Evolutionary conservation across 2,797 vertebrate species (phyloP).

Genomic region (Tachyglossus aculeatus): DNA sequence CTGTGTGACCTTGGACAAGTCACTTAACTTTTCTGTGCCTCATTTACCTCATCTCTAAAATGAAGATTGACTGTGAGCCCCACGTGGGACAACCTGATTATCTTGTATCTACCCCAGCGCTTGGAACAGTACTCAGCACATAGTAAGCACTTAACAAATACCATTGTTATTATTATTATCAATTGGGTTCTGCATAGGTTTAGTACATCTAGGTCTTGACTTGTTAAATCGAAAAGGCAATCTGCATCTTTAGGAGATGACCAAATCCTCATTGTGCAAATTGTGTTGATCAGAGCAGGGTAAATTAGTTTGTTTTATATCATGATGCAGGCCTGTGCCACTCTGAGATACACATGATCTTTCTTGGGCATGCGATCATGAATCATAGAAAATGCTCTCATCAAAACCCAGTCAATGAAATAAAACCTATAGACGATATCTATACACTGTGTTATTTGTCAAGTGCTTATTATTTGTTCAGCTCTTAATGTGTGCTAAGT

Average conservation of each 20-base stretch:
- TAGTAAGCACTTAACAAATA: no score
- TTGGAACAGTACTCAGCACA: no score
- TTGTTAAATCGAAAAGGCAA: slow-evolving; percentile 7
- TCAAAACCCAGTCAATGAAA: neutral
- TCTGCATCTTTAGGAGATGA: neutral
- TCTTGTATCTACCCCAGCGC: no score
- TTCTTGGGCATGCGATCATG: neutral
- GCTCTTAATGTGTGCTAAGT: no score
- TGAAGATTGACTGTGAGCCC: no score
- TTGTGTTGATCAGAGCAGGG: neutral
- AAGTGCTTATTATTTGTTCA: no score
- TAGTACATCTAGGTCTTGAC: neutral
- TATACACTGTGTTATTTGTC: no score
- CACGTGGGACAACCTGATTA: no score
- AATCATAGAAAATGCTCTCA: slow-evolving; percentile 9
- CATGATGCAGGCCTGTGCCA: neutral
- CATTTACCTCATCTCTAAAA: no score
- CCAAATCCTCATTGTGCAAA: neutral
- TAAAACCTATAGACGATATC: neutral
- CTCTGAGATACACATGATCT: neutral
- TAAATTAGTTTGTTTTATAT: neutral
- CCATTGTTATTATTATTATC: no score
- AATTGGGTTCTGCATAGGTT: neutral
- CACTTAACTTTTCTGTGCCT: no score
- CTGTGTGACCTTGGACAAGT: no score